These are phyloP conservation scores for Myopa testacea DNA, from an alignment of 2,888 invertebrate genomes.

Conservation along the genomic window DNA sequence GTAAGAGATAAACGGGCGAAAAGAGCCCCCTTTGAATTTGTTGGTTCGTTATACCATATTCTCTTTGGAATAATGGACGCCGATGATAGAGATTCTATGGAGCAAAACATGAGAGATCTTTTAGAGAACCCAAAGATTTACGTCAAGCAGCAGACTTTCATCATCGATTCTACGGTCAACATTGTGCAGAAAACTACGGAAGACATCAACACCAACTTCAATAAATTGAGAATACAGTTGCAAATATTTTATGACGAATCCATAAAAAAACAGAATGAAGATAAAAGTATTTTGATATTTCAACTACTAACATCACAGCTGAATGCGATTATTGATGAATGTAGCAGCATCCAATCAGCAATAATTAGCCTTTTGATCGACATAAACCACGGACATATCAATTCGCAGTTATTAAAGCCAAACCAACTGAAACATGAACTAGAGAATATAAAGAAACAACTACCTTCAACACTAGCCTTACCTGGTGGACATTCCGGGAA, in stretches of 20 bases:
- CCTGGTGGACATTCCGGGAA: slow-evolving; percentile 18
- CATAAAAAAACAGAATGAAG: no score
- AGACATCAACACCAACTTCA: slow-evolving; percentile 33
- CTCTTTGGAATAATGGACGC: slow-evolving; percentile 28
- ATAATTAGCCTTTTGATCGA: slow-evolving; percentile 32
- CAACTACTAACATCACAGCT: no score
- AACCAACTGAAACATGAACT: slow-evolving; percentile 14
- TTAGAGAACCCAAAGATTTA: slow-evolving; percentile 20
- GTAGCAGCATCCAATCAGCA: not conserved
- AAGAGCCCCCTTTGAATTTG: no score
- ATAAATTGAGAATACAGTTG: slow-evolving; percentile 8
- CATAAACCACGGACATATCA: slow-evolving; percentile 31
- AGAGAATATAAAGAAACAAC: slow-evolving; percentile 10
- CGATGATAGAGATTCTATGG: slow-evolving; percentile 30
- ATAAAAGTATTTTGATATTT: no score
- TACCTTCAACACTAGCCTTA: slow-evolving; percentile 10
- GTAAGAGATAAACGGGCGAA: slow-evolving; percentile 13
- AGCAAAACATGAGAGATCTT: slow-evolving; percentile 34
- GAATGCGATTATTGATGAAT: no score
- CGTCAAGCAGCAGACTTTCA: slow-evolving; percentile 31
- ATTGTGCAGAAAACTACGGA: slow-evolving; percentile 38
- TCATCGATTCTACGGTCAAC: slow-evolving; percentile 36
- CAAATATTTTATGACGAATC: not conserved
- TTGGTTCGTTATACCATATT: slow-evolving; percentile 12
- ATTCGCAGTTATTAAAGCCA: slow-evolving; percentile 25